phyloP scores from a whole-genome alignment of 2,797 vertebrate species.

The Acrocephalus scirpaceus region DNA sequence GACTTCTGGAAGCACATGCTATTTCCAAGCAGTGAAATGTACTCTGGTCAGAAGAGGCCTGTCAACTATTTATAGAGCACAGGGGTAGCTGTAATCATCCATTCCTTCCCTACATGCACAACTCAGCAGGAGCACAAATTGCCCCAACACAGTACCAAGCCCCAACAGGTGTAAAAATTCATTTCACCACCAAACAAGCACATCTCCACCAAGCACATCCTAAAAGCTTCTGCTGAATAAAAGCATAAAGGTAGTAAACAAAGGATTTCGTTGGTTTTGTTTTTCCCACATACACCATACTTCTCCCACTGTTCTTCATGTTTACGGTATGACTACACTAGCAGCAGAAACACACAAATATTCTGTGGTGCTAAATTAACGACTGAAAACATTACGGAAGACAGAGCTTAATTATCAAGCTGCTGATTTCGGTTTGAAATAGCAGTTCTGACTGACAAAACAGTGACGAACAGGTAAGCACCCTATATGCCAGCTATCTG shows the following conservation, averaged over 20 bases:
- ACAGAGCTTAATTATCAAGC: background rate
- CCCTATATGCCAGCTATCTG: background rate
- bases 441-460: background rate
- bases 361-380: background rate
- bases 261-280: background rate
- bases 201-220: rapidly evolving
- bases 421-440: background rate
- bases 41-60: background rate
- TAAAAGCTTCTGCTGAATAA: background rate
- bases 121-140: background rate
- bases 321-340: background rate
- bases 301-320: background rate
- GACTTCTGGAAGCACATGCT: background rate
- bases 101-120: rapidly evolving
- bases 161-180: background rate
- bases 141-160: background rate
- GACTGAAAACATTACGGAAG: background rate
- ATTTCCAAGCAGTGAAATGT: background rate
- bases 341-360: background rate
- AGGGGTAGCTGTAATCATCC: background rate
- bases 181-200: background rate
- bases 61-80: background rate
- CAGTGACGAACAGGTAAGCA: background rate
- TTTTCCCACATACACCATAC: background rate
- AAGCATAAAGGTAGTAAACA: background rate